Evolutionary conservation across 2,113 vertebrate species (phyloP).

Genomic region (Sialia sialis): DNA sequence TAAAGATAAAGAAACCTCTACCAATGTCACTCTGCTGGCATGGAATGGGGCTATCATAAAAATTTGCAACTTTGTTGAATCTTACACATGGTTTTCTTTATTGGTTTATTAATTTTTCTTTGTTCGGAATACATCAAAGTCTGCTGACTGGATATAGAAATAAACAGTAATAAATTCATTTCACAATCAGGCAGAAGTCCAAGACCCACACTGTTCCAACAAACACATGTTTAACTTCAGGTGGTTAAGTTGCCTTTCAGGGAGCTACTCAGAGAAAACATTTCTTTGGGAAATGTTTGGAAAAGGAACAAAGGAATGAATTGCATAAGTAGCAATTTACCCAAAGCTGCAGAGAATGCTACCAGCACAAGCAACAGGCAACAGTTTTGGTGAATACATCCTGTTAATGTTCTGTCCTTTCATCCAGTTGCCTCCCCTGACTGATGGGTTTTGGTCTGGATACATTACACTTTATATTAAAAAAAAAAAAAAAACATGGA

Average conservation of each 20-base stretch:
- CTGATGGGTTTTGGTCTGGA: neutral
- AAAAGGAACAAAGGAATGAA: neutral
- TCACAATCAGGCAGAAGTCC: neutral
- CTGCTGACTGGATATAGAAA: neutral
- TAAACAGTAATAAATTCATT: neutral
- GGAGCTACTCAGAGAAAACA: neutral
- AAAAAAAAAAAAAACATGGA: neutral
- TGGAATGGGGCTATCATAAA: neutral
- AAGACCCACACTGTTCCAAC: neutral
- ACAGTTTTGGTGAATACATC: neutral
- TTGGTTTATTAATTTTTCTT: neutral
- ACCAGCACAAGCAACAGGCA: neutral
- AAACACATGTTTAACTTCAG: neutral
- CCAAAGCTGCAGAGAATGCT: neutral
- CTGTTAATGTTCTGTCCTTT: fast-evolving
- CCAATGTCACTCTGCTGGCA: neutral
- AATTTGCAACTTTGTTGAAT: neutral
- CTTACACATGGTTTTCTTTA: neutral
- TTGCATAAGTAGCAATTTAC: neutral
- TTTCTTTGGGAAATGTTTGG: neutral
- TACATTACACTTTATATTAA: neutral
- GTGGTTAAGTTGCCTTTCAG: neutral
- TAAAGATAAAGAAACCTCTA: neutral
- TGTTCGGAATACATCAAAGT: neutral
- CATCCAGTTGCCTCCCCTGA: neutral